phyloP scores from a whole-genome alignment of 2,113 vertebrate species.

The Psammodynastes pulverulentus region DNA sequence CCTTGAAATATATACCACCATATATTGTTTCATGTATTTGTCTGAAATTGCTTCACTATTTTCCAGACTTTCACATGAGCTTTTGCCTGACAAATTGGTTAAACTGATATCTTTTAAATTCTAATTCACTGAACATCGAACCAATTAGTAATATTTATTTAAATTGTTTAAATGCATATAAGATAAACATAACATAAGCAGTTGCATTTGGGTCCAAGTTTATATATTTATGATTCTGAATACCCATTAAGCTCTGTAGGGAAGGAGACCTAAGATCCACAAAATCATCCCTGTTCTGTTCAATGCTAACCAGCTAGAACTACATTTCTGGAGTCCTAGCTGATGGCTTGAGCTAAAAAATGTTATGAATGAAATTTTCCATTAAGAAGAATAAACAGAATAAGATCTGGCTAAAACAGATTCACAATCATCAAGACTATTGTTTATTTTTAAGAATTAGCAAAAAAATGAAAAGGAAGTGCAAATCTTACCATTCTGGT shows the following conservation, averaged over 20 bases:
- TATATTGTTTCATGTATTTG: conserved; percentile 6
- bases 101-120: conserved; percentile 17
- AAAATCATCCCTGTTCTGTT: neutral
- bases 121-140: neutral
- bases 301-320: neutral
- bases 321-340: neutral
- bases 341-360: neutral
- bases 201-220: neutral
- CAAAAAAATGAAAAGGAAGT: neutral
- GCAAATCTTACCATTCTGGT: neutral
- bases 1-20: neutral
- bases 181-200: neutral
- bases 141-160: too few relatives aligned
- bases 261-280: neutral
- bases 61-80: neutral
- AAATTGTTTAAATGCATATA: neutral
- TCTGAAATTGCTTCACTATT: neutral
- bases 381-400: neutral
- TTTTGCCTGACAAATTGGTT: neutral
- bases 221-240: neutral
- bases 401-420: neutral
- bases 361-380: too few relatives aligned
- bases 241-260: neutral
- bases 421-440: neutral
- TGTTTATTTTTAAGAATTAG: neutral